Evolutionary conservation across 2,113 vertebrate species (phyloP), one percentile per base, ranked within the genome.

Genomic region (Seriola aureovittata): DNA sequence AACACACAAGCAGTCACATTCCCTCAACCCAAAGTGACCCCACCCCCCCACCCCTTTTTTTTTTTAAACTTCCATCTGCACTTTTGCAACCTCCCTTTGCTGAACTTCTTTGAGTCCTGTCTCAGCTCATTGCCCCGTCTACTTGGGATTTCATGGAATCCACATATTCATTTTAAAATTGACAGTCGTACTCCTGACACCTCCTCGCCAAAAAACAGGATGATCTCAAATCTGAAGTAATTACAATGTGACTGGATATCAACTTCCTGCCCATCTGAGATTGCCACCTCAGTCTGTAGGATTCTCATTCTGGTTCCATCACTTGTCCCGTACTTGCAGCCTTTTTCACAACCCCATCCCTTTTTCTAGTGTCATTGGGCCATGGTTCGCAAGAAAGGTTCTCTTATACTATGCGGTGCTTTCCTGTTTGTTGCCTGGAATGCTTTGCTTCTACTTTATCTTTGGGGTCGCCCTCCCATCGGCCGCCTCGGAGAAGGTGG

Each of bases 371-470:
- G 88, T 91, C 81, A 72, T 90, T 93, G 88, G 96, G 96, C 96
- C 96, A 99, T 99, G 98, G 96, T 97, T 94, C 97, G 97, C 91
- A 96, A 95, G 84, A 97, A 97, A 96, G 94, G 95, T 89, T 96
- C 94, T 85, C 93, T 97, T 66, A 97, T 96, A 89, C 84, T 97
- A 82, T 97, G 97, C 84, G 96, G 97, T 72, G 97, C 96, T 78
- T 94, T 97, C 88, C 95, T 99, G 65, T 98, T 99, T 59, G 93
- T 98, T 4, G 96, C 96, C 73, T 99, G 98, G 97, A 98, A 99
- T 40, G 96, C 96, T 63, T 91, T 99, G 84, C 94, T 99, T 59
- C 95, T 98, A 12, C 96, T 99, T 55, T 98, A 98, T 93, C 96
- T 99, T 75, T 97, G 97, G 97, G 96, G 96, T 25, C 96, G 97